Conservation (phyloP, 1,140 invertebrate species). For the Musca domestica region DNA sequence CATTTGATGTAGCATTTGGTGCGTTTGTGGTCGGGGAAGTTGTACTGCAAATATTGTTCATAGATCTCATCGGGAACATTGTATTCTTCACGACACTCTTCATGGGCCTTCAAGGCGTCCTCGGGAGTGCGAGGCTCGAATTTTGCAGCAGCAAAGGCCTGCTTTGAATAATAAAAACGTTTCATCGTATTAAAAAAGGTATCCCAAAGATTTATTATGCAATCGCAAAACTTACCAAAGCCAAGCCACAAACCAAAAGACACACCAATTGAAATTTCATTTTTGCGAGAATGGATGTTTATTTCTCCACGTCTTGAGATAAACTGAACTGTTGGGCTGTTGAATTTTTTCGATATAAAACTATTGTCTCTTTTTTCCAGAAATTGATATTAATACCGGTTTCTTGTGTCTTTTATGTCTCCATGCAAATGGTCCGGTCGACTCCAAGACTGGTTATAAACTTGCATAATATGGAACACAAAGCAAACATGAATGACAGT, state of each 20-base stretch:
- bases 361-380: slow-evolving; percentile 4
- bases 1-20: slow-evolving; percentile 48
- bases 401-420: not conserved
- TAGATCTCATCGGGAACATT: slow-evolving; percentile 46
- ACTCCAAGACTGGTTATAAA: slow-evolving; percentile 4
- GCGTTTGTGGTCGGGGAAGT: slow-evolving; percentile 41
- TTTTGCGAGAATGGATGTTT: not conserved
- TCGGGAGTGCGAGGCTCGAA: slow-evolving; percentile 38
- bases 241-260: not conserved
- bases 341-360: slow-evolving; percentile 5
- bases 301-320: not conserved
- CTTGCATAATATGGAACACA: slow-evolving; percentile 8
- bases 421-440: not conserved
- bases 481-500: no score
- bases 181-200: not conserved
- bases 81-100: slow-evolving; percentile 41
- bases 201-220: not conserved
- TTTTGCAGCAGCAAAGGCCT: slow-evolving; percentile 35
- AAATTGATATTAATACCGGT: not conserved
- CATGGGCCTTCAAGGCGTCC: slow-evolving; percentile 40
- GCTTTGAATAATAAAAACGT: slow-evolving; percentile 8
- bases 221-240: slow-evolving; percentile 25
- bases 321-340: not conserved
- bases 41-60: slow-evolving; percentile 43
- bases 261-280: slow-evolving; percentile 8